Conservation (phyloP, 2,888 invertebrate species). For the Crocallis elinguaria region DNA sequence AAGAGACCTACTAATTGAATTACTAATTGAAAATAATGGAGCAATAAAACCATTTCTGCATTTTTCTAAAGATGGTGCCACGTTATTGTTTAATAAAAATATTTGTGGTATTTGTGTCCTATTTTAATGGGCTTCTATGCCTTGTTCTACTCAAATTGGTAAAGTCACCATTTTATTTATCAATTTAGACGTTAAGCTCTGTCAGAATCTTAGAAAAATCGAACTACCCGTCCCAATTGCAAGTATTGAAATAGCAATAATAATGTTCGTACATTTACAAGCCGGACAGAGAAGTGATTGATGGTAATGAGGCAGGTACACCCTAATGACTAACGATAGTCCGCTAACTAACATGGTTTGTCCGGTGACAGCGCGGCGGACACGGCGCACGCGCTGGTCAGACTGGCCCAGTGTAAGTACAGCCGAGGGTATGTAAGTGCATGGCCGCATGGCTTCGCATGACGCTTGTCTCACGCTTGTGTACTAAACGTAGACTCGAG, state of each 20-base stretch:
- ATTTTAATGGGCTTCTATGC: background rate
- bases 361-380: conserved; percentile 76
- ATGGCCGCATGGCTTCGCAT: conserved; percentile 52
- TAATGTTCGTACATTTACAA: background rate
- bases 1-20: too few species aligned
- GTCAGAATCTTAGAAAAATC: too few species aligned
- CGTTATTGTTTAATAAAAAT: too few species aligned
- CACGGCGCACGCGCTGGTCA: conserved; percentile 95
- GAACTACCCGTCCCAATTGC: too few species aligned
- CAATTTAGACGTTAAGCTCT: too few species aligned
- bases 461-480: conserved; percentile 41
- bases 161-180: background rate
- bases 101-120: too few species aligned
- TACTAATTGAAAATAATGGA: too few species aligned
- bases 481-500: conserved; percentile 15
- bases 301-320: conserved; percentile 15
- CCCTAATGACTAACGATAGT: conserved; percentile 5
- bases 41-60: too few species aligned
- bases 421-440: conserved; percentile 26
- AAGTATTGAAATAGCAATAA: background rate
- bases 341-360: conserved; percentile 63
- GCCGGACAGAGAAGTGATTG: conserved; percentile 6
- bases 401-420: conserved; percentile 96
- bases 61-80: too few species aligned
- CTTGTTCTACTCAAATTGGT: background rate